Conservation (phyloP, 1,140 invertebrate genomes). For the Augochlora pura region DNA sequence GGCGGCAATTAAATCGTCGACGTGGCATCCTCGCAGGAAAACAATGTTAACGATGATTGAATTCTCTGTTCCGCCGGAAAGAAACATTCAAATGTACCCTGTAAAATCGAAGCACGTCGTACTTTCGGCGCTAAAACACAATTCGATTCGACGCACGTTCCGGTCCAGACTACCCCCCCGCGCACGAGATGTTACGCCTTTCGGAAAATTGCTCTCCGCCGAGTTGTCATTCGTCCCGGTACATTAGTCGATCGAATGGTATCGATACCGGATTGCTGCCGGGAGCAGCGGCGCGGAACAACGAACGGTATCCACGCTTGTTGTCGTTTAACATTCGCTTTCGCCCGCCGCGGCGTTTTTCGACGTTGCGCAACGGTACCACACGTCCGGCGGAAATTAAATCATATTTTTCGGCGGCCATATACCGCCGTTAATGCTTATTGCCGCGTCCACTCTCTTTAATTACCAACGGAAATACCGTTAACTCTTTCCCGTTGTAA, state of each 20-base stretch:
- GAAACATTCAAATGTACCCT: background rate
- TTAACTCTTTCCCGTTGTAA: too few species aligned
- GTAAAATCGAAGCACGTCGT: background rate
- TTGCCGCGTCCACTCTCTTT: too few species aligned
- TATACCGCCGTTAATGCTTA: too few species aligned
- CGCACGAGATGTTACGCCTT: background rate
- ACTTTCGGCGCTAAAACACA: background rate
- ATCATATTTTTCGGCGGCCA: background rate
- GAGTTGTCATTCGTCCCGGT: background rate
- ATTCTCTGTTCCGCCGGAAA: background rate
- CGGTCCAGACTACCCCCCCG: background rate
- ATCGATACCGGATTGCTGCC: slow-evolving; percentile 1
- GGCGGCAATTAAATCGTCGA: too few species aligned
- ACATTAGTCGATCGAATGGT: slow-evolving; percentile 7
- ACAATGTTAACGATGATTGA: background rate
- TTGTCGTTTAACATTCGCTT: background rate
- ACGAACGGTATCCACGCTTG: background rate
- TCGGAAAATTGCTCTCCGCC: slow-evolving; percentile 1
- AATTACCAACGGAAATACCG: too few species aligned
- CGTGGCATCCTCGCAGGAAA: too few species aligned
- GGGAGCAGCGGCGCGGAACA: background rate
- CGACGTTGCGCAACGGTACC: background rate
- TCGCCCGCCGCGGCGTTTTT: background rate
- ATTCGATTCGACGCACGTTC: background rate
- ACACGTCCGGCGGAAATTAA: background rate